phyloP scores from a whole-genome alignment of 2,797 vertebrate genomes.

The Sebastes taczanowskii region DNA sequence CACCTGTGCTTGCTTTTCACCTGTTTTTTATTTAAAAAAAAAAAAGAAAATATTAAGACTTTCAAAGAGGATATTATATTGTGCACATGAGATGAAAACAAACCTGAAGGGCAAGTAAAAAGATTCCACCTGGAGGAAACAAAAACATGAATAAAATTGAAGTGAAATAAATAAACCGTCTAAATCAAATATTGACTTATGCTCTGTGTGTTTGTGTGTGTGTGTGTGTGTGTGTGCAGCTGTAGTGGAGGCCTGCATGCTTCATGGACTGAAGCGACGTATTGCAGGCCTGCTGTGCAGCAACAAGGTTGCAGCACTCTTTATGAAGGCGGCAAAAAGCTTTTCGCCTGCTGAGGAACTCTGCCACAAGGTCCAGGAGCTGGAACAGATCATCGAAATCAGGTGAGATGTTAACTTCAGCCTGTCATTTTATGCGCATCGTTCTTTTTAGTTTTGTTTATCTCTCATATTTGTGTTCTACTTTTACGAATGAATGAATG shows the following conservation, averaged over 20 bases:
- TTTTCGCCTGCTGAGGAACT: constrained; percentile 92
- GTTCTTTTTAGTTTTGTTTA: not conserved
- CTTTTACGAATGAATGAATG: not conserved
- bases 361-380: constrained; percentile 92
- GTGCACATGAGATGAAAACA: not conserved
- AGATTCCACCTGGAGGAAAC: not conserved
- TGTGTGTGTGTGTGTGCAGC: constrained; percentile 75
- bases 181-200: constrained; percentile 10
- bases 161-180: not conserved
- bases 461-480: not conserved
- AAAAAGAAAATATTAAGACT: not conserved
- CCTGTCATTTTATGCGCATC: not conserved
- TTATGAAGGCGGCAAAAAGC: constrained; percentile 95
- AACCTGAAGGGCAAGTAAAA: not conserved
- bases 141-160: not conserved
- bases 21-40: not conserved
- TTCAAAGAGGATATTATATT: not conserved
- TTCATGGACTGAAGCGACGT: constrained; percentile 91
- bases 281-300: constrained; percentile 96
- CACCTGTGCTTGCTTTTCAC: constrained; percentile 51
- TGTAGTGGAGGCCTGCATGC: constrained; percentile 92
- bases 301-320: constrained; percentile 96
- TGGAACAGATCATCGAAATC: constrained; percentile 94
- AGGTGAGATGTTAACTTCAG: constrained; percentile 79
- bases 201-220: constrained; percentile 28